Percentiles rank a stretch among this genome's conserved stretches.
Evolutionary conservation across 2,888 invertebrate species (phyloP).

Genomic region (Pharmacophagus antenor): DNA sequence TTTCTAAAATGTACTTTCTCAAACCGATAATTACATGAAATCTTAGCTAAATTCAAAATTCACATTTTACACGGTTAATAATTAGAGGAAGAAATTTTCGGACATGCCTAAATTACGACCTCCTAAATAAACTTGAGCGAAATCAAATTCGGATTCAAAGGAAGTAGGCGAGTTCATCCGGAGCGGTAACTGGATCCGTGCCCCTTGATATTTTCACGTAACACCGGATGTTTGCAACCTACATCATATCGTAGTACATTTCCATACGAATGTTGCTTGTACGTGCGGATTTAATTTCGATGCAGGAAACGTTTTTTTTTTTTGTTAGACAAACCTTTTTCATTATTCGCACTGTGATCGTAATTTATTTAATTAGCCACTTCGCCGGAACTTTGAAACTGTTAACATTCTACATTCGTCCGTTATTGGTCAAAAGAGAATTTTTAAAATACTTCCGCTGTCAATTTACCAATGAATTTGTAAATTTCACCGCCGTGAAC

Average conservation of each 20-base stretch:
- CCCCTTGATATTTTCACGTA: conserved; percentile 17
- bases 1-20: no score
- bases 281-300: neutral
- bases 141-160: conserved; percentile 24
- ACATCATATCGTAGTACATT: conserved; percentile 1
- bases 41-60: neutral
- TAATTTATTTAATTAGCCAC: no score
- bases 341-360: no score
- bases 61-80: neutral
- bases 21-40: no score
- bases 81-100: neutral
- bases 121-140: conserved; percentile 9
- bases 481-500: no score
- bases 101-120: neutral
- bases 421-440: no score
- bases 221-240: conserved; percentile 6
- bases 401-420: no score
- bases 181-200: conserved; percentile 18
- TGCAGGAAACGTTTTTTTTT: neutral
- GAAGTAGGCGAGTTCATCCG: conserved; percentile 18
- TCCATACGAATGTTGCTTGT: neutral
- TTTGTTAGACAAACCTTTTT: no score
- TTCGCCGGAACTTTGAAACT: no score
- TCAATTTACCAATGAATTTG: no score
- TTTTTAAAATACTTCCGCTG: no score